Evolutionary conservation across 2,888 invertebrate genomes (phyloP).

Genomic region (Lysandra bellargus): DNA sequence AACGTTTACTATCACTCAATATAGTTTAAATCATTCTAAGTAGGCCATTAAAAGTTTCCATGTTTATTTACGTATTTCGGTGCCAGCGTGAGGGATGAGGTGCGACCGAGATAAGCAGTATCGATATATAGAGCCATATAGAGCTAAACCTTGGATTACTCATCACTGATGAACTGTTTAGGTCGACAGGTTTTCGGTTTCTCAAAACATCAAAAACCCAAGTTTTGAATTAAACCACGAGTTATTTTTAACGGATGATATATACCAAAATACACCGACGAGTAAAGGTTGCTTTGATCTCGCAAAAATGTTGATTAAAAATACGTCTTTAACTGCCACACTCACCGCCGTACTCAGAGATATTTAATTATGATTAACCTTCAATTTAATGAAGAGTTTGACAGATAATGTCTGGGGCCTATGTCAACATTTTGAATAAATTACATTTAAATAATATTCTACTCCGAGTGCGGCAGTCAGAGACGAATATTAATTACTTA

Average conservation of each 20-base stretch:
- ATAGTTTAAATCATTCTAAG: background rate
- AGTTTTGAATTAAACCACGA: background rate
- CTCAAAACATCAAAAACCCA: background rate
- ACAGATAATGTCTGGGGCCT: too few species aligned
- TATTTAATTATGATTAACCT: too few species aligned
- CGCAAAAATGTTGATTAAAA: background rate
- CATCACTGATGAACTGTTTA: conserved; percentile 23
- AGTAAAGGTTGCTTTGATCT: background rate
- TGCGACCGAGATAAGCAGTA: background rate
- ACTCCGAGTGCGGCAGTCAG: too few species aligned
- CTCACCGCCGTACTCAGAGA: too few species aligned
- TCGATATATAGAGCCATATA: background rate
- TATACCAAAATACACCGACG: background rate
- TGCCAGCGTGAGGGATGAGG: background rate
- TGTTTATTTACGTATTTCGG: background rate
- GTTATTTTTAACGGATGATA: background rate
- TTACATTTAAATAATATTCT: too few species aligned
- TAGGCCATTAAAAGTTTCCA: conserved; percentile 13
- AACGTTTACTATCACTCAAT: background rate
- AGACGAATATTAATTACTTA: too few species aligned
- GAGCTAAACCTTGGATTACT: conserved; percentile 22
- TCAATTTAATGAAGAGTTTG: too few species aligned
- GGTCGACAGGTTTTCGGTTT: background rate
- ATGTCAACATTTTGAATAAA: too few species aligned
- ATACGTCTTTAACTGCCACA: background rate